Conservation (phyloP, 2,113 vertebrate species). For the Burhinus oedicnemus region DNA sequence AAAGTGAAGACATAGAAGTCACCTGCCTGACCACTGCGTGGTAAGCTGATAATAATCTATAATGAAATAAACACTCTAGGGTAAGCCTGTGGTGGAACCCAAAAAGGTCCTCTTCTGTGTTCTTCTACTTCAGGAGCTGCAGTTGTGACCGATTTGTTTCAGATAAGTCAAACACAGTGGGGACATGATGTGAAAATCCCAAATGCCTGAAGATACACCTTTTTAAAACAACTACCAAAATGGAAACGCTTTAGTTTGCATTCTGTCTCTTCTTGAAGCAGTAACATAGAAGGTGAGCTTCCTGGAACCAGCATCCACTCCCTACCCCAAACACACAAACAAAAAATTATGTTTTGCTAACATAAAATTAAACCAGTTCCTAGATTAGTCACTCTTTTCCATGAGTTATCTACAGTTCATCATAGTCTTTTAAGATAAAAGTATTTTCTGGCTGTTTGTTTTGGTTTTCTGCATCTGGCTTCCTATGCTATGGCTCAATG, state of each 20-base stretch:
- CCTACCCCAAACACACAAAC: too few species aligned
- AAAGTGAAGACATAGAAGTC: not conserved
- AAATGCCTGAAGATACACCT: not conserved
- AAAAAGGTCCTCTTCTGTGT: not conserved
- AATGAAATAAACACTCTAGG: not conserved
- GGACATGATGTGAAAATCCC: not conserved
- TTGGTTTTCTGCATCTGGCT: not conserved
- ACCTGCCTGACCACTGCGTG: not conserved
- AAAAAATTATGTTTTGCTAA: not conserved
- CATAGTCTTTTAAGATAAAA: not conserved
- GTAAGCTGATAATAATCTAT: not conserved
- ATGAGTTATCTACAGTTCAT: not conserved
- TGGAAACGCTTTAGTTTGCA: not conserved
- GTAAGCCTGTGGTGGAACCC: not conserved
- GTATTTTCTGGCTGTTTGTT: not conserved
- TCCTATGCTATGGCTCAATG: not conserved
- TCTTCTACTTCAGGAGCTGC: not conserved
- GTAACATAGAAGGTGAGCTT: not conserved
- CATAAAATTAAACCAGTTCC: not conserved
- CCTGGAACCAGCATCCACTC: not conserved
- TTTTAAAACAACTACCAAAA: conserved; percentile 4
- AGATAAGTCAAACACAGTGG: not conserved
- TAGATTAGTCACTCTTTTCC: not conserved
- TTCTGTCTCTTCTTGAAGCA: not conserved
- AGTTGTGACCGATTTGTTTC: not conserved